phyloP scores from a whole-genome alignment of 2,888 invertebrate species.

The Cetonia aurata region DNA sequence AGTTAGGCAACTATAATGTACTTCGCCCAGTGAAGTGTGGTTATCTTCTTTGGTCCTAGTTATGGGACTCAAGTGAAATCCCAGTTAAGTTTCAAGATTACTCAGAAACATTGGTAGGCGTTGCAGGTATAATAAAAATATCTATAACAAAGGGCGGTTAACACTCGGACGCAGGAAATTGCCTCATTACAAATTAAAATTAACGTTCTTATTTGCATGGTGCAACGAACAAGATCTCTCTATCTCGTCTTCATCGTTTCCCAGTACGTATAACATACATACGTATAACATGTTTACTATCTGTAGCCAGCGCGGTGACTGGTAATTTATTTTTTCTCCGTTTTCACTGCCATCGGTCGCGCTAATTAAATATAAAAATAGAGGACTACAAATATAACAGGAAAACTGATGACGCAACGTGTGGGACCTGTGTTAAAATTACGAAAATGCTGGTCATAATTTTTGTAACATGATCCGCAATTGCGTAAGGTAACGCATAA shows the following conservation, averaged over 20 bases:
- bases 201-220: constrained; percentile 38
- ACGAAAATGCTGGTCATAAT: no score
- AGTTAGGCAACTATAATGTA: constrained; percentile 13
- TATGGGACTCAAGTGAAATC: no score
- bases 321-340: constrained; percentile 26
- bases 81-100: constrained; percentile 23
- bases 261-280: not conserved
- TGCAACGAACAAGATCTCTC: constrained; percentile 26
- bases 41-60: no score
- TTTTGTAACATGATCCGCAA: no score
- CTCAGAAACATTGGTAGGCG: constrained; percentile 15
- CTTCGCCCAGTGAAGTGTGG: not conserved
- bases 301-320: constrained; percentile 18
- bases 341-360: constrained; percentile 10
- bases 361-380: constrained; percentile 36
- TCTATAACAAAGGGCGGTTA: constrained; percentile 27
- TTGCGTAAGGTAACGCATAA: no score
- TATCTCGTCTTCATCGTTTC: constrained; percentile 29
- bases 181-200: constrained; percentile 40
- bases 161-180: constrained; percentile 28
- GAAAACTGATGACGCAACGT: constrained; percentile 22
- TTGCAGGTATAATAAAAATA: constrained; percentile 29
- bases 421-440: no score
- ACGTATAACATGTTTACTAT: constrained; percentile 9
- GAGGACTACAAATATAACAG: constrained; percentile 20